Conservation (phyloP, 2,797 vertebrate genomes). For the Leucoraja ocellata region DNA sequence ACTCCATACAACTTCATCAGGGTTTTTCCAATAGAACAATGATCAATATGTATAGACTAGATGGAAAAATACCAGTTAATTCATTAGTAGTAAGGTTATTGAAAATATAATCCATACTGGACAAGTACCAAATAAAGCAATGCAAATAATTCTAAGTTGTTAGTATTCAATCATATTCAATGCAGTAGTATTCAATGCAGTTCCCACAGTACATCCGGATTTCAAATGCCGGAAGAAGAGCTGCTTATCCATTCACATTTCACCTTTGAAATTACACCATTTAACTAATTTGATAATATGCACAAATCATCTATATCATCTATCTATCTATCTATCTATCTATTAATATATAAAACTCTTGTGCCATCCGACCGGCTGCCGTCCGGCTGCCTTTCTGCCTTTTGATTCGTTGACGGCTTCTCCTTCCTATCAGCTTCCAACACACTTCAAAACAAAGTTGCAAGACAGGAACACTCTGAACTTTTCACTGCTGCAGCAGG, state of each 20-base stretch:
- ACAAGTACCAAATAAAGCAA: background rate
- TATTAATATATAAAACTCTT: too few relatives aligned
- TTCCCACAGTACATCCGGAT: background rate
- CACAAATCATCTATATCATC: background rate
- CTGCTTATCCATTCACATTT: background rate
- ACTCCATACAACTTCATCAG: background rate
- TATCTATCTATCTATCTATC: too few relatives aligned
- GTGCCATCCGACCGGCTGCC: too few relatives aligned
- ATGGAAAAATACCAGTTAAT: constrained; percentile 1
- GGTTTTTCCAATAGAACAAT: background rate
- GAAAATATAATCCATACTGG: background rate
- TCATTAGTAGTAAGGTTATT: background rate
- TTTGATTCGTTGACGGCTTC: too few relatives aligned
- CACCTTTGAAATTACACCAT: background rate
- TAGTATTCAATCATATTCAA: background rate
- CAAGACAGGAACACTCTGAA: too few relatives aligned
- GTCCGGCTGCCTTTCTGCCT: too few relatives aligned
- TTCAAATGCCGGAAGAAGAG: background rate
- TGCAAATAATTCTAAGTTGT: background rate
- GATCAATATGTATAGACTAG: background rate
- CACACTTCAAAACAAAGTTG: too few relatives aligned
- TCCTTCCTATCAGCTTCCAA: too few relatives aligned
- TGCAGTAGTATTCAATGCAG: too few relatives aligned
- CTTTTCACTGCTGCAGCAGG: too few relatives aligned
- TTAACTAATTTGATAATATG: constrained; percentile 6